These are phyloP conservation scores for Trissolcus basalis DNA, from an alignment of 1,140 invertebrate genomes.

Conservation along the genomic window DNA sequence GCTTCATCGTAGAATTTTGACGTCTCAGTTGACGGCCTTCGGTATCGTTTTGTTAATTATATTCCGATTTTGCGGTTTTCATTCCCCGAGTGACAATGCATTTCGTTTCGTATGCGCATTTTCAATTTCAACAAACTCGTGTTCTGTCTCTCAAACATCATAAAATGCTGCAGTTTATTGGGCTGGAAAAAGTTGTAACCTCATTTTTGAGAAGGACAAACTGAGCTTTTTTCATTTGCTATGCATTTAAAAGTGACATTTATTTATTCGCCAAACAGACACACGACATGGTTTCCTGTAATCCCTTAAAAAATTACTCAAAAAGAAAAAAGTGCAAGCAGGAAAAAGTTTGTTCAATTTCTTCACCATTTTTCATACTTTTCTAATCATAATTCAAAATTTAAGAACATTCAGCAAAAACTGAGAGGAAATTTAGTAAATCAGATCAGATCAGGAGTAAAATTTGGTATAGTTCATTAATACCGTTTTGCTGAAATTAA, in stretches of 20 bases:
- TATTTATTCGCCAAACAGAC: background rate
- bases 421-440: too few relatives aligned
- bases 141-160: constrained; percentile 16
- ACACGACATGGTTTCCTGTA: too few relatives aligned
- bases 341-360: too few relatives aligned
- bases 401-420: too few relatives aligned
- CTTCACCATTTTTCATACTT: too few relatives aligned
- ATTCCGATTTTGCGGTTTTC: constrained; percentile 28
- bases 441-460: too few relatives aligned
- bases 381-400: too few relatives aligned
- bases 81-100: constrained; percentile 26
- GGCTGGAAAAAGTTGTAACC: constrained; percentile 33
- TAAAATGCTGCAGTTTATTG: constrained; percentile 39
- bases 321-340: too few relatives aligned
- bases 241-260: too few relatives aligned
- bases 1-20: background rate
- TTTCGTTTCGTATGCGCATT: constrained; percentile 15
- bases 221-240: constrained; percentile 2
- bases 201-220: constrained; percentile 11
- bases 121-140: constrained; percentile 12
- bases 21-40: constrained; percentile 16
- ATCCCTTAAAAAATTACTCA: too few relatives aligned
- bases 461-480: too few relatives aligned
- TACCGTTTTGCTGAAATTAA: too few relatives aligned
- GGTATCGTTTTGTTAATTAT: constrained; percentile 17